phyloP scores from a whole-genome alignment of 1,140 invertebrate species.

The Drosophila pseudoananassae region DNA sequence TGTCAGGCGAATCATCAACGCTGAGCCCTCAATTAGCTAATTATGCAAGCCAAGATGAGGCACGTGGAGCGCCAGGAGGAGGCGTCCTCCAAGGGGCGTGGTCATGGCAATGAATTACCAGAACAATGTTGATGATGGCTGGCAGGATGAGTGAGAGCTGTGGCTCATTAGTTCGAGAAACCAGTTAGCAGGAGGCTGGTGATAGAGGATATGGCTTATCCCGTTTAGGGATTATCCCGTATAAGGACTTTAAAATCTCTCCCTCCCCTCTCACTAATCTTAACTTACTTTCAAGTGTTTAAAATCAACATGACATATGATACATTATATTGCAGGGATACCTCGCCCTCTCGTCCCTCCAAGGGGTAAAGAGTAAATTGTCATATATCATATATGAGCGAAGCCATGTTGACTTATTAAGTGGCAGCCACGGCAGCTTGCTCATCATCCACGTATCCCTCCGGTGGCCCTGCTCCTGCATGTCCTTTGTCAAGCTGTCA shows the following conservation, averaged over 20 bases:
- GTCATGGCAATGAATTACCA: constrained; percentile 18
- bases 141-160: constrained; percentile 10
- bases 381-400: constrained; percentile 49
- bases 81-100: constrained; percentile 24
- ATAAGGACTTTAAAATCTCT: background rate
- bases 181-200: background rate
- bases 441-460: constrained; percentile 25
- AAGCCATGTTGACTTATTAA: constrained; percentile 64
- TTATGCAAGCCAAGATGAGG: constrained; percentile 46
- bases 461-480: background rate
- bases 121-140: constrained; percentile 45
- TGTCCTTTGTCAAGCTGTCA: constrained; percentile 59
- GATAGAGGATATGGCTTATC: background rate
- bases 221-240: background rate
- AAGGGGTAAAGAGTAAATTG: constrained; percentile 41
- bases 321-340: constrained; percentile 3
- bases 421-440: constrained; percentile 47
- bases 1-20: constrained; percentile 45
- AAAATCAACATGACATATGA: constrained; percentile 23
- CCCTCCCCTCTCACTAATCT: background rate
- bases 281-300: constrained; percentile 11
- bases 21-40: constrained; percentile 66
- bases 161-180: constrained; percentile 22
- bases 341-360: background rate
- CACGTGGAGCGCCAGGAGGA: constrained; percentile 5